Base-by-base conservation (phyloP, 2,113 vertebrate genomes). In the Accipiter cooperii region DNA sequence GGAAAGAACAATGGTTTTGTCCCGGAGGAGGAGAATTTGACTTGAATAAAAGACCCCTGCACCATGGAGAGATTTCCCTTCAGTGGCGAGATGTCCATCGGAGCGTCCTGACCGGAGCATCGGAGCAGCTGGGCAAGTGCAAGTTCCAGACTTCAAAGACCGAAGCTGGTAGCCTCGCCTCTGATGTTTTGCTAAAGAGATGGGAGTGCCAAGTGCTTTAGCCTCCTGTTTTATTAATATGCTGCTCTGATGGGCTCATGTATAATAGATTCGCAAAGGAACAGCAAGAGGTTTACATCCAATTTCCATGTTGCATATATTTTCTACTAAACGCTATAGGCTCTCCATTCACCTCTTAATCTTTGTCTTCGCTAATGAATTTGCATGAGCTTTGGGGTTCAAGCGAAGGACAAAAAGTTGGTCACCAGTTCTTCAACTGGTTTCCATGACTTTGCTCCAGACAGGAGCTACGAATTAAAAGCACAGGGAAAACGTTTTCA, bases 141-240 rank as follows among this genome's bases (percentile, higher is more conserved):
- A 54, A 78, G 80, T 9, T 57, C 61, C 79, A 79, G 76, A n/a
- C 89, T 92, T 91, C 95, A 95, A 95, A 96, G 93, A 63, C 17
- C 2, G 42, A 68, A 87, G 93, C 74, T 22, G 89, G 82, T 88
- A 54, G 96, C 54, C 87, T 52, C 10, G 60, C 68, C 95, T 96
- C 95, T 51, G 96, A 81, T 94, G 91, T 69, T 88, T 12, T 33
- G 7, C 92, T 75, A 66, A 90, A 95, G 85, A 71, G 94, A 26
- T 60, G 94, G 96, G 92, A 97, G 93, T 13, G 93, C 96, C 89
- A 54, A 94, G 95, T 38, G 96, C 96, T 97, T 93, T 71, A 78
- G 97, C 93, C 95, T 98, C 90, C 89, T 98, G 94, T 97, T 98
- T 98, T 97, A 98, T 98, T 98, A 89, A 98, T 98, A 80, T 3